Percentiles rank a stretch among this genome's conserved stretches.
These are phyloP conservation scores for Diadegma fenestrale DNA, from an alignment of 2,888 invertebrate species.

Conservation along the genomic window DNA sequence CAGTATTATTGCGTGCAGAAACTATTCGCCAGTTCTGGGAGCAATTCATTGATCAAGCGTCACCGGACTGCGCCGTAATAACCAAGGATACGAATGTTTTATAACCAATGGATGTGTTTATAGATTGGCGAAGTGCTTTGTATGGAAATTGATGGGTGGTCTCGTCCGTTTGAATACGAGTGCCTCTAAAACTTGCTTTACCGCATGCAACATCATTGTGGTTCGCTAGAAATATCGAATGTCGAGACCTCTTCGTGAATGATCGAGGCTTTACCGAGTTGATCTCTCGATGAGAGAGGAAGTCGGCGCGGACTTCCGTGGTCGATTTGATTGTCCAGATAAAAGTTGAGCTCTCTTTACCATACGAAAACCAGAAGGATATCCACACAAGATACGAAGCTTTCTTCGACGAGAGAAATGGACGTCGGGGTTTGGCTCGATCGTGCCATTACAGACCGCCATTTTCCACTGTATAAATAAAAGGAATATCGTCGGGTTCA, in stretches of 20 bases:
- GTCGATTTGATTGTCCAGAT: constrained; percentile 44
- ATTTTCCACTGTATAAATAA: background rate
- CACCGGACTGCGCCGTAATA: background rate
- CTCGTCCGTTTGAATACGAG: background rate
- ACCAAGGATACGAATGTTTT: background rate
- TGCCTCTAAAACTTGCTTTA: constrained; percentile 10
- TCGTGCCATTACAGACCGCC: background rate
- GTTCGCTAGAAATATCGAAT: background rate
- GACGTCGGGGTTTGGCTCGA: background rate
- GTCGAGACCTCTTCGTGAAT: background rate
- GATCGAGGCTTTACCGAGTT: background rate
- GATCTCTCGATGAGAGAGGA: constrained; percentile 16
- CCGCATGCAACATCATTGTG: constrained; percentile 5
- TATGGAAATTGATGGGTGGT: background rate
- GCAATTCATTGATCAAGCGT: background rate
- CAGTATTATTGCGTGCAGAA: no score
- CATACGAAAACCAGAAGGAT: constrained; percentile 26
- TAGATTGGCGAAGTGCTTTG: background rate
- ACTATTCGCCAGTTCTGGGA: background rate
- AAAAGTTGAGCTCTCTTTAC: constrained; percentile 42
- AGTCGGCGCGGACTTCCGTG: constrained; percentile 2
- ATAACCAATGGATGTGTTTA: background rate
- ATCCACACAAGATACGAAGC: background rate
- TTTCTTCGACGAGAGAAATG: background rate
- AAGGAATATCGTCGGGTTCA: background rate